Conservation (phyloP, 2,888 invertebrate genomes). For the Cephus rjabovi region DNA sequence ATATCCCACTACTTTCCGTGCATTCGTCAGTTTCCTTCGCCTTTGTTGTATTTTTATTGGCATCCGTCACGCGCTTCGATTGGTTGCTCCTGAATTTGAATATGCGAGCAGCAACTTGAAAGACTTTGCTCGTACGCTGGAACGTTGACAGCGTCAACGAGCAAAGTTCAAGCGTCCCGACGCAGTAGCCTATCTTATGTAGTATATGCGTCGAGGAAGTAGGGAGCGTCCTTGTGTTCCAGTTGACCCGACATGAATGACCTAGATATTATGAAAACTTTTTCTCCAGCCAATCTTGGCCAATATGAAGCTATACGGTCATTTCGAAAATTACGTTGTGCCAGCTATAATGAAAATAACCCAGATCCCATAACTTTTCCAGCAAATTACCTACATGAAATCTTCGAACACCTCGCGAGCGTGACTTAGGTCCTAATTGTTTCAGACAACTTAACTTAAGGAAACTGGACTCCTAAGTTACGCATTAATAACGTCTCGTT, state of each 20-base stretch:
- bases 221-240: constrained; percentile 21
- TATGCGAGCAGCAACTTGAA: neutral
- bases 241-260: neutral
- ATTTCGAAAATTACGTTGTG: neutral
- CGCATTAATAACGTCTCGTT: neutral
- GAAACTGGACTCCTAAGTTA: neutral
- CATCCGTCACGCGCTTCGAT: no score
- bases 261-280: neutral
- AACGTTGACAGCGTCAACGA: no score
- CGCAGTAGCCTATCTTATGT: constrained; percentile 29
- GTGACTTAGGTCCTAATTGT: neutral
- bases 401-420: neutral
- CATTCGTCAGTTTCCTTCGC: neutral
- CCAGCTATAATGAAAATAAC: neutral
- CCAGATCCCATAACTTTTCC: neutral
- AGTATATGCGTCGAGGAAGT: constrained; percentile 31
- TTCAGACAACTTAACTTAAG: neutral
- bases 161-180: neutral
- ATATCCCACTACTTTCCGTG: neutral
- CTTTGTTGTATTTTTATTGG: no score
- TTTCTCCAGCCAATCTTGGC: neutral
- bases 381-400: neutral
- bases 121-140: neutral
- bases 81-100: neutral
- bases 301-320: neutral